These are phyloP conservation scores for Macquaria ambigua DNA, from an alignment of 2,113 vertebrate genomes.

Conservation along the genomic window DNA sequence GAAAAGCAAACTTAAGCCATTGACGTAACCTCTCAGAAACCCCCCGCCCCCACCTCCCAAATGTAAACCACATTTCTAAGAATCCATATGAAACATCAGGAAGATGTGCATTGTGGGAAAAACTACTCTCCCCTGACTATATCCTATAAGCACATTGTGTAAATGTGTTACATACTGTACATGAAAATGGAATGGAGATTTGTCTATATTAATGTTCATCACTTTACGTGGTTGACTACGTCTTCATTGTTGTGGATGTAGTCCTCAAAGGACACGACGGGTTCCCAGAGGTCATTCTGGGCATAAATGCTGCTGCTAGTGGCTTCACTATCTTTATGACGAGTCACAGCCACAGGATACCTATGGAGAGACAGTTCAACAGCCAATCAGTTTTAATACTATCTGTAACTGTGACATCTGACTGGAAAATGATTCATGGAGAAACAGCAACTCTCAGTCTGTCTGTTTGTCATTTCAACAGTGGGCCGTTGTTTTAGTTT, in stretches of 20 bases:
- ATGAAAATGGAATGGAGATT: not conserved
- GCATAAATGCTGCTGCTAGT: conserved; percentile 92
- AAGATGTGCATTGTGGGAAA: not conserved
- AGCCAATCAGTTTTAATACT: not conserved
- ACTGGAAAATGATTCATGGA: not conserved
- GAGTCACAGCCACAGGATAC: conserved; percentile 93
- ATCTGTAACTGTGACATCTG: not conserved
- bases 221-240: conserved; percentile 89
- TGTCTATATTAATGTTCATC: not conserved
- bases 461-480: not conserved
- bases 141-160: not conserved
- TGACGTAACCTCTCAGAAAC: not conserved
- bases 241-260: conserved; percentile 89
- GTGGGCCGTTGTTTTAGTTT: not conserved
- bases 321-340: conserved; percentile 87
- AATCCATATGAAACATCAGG: not conserved
- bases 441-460: not conserved
- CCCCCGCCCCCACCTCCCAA: not conserved
- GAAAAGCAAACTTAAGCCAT: not conserved
- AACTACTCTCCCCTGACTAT: not conserved
- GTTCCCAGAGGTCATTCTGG: conserved; percentile 95
- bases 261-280: conserved; percentile 88
- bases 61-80: conserved; percentile 6
- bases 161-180: not conserved
- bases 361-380: conserved; percentile 69